Percentiles rank a stretch among this genome's conserved stretches.
These are phyloP conservation scores for Athalia rosae DNA, from an alignment of 2,888 invertebrate genomes.

Conservation along the genomic window DNA sequence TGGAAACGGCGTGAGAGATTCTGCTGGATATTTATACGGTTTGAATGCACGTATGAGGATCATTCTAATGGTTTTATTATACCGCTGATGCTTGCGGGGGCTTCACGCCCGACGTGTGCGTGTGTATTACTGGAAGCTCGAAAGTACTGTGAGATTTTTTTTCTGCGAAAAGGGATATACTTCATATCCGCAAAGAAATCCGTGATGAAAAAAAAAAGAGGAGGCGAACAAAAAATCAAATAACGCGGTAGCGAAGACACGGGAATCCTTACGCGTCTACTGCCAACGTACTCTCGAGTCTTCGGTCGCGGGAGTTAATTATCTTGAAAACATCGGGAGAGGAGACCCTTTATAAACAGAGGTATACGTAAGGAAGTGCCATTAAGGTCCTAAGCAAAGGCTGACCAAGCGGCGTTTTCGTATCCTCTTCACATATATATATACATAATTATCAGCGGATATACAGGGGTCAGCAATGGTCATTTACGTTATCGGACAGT, in stretches of 20 bases:
- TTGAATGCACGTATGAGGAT: conserved; percentile 73
- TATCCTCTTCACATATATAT: conserved; percentile 52
- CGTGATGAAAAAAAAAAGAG: background rate
- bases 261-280: background rate
- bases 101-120: conserved; percentile 41
- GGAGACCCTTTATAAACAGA: conserved; percentile 39
- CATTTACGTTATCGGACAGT: conserved; percentile 69
- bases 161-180: conserved; percentile 22
- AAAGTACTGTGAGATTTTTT: background rate
- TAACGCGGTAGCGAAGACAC: background rate
- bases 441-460: conserved; percentile 64
- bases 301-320: background rate
- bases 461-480: conserved; percentile 69
- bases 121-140: background rate
- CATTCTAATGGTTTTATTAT: conserved; percentile 74
- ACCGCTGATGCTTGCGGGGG: conserved; percentile 64
- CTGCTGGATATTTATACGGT: conserved; percentile 72
- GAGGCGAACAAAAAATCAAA: background rate
- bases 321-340: conserved; percentile 13
- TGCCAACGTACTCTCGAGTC: background rate
- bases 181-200: conserved; percentile 28
- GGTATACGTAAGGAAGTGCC: conserved; percentile 47
- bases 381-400: conserved; percentile 72
- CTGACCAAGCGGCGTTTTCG: conserved; percentile 67
- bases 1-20: conserved; percentile 71